Conservation (phyloP, 2,113 vertebrate species). For the Microcebus tavaratra region DNA sequence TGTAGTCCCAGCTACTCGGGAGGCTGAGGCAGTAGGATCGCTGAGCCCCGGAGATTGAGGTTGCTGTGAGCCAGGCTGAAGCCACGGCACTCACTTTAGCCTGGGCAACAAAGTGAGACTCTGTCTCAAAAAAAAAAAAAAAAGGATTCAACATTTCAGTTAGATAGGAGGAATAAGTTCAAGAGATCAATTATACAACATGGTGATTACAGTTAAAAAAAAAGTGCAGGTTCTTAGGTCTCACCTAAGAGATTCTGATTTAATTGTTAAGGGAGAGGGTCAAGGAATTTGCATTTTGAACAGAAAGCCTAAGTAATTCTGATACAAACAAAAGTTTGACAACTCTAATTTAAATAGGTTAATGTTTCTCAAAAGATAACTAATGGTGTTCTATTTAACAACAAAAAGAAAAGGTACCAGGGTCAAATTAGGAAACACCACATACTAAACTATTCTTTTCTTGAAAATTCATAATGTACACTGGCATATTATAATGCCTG, state of each 20-base stretch:
- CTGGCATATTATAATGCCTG: slow-evolving; percentile 17
- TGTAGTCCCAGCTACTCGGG: too few species aligned
- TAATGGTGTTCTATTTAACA: not conserved
- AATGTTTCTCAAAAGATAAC: slow-evolving; percentile 6
- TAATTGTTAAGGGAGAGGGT: not conserved
- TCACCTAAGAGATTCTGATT: slow-evolving; percentile 28
- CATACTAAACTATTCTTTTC: not conserved
- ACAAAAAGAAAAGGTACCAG: not conserved
- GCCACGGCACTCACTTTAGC: too few species aligned
- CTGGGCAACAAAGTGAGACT: too few species aligned
- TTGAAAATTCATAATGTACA: slow-evolving; percentile 14
- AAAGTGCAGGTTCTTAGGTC: not conserved
- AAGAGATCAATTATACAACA: not conserved
- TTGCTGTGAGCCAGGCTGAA: too few species aligned
- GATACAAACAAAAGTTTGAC: slow-evolving; percentile 31
- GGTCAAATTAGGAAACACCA: slow-evolving; percentile 18
- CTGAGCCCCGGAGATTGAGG: too few species aligned
- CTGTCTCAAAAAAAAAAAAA: too few species aligned
- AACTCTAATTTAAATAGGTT: not conserved
- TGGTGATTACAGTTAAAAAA: not conserved
- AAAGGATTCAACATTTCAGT: not conserved
- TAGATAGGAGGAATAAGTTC: not conserved
- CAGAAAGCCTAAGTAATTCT: slow-evolving; percentile 5
- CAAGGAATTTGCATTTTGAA: slow-evolving; percentile 32
- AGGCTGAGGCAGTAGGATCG: too few species aligned